Evolutionary conservation across 2,797 vertebrate genomes (phyloP).

Genomic region (Fringilla coelebs): DNA sequence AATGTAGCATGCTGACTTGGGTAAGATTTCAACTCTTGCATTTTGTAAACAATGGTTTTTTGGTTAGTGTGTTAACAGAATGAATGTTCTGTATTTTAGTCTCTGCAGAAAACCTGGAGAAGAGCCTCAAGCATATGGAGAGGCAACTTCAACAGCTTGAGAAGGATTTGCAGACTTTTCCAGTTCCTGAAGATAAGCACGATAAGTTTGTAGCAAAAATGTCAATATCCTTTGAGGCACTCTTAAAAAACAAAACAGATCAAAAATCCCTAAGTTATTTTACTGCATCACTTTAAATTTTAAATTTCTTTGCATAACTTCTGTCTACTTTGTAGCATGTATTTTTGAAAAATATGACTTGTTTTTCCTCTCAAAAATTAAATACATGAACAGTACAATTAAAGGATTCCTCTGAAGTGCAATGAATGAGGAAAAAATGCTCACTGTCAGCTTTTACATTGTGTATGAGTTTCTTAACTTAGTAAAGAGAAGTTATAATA

Average conservation of each 20-base stretch:
- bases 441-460: not conserved
- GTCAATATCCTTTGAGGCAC: slow-evolving; percentile 93
- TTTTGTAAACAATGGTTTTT: not conserved
- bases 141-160: slow-evolving; percentile 94
- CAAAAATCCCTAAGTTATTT: not conserved
- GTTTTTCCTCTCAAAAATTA: not conserved
- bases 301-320: slow-evolving; percentile 48
- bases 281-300: slow-evolving; percentile 31
- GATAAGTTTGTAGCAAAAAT: slow-evolving; percentile 96
- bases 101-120: slow-evolving; percentile 95
- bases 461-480: not conserved
- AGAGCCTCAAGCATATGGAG: slow-evolving; percentile 96
- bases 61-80: slow-evolving; percentile 37
- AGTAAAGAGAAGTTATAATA: not conserved
- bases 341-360: not conserved
- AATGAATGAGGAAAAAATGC: not conserved
- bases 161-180: slow-evolving; percentile 94
- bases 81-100: slow-evolving; percentile 80
- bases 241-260: not conserved
- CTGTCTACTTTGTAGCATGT: not conserved
- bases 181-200: slow-evolving; percentile 85
- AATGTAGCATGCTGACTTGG: not conserved
- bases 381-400: not conserved
- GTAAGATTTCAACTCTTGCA: not conserved
- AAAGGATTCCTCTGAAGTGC: not conserved